Evolutionary conservation across 2,113 vertebrate species (phyloP).

Genomic region (Symphodus melops): DNA sequence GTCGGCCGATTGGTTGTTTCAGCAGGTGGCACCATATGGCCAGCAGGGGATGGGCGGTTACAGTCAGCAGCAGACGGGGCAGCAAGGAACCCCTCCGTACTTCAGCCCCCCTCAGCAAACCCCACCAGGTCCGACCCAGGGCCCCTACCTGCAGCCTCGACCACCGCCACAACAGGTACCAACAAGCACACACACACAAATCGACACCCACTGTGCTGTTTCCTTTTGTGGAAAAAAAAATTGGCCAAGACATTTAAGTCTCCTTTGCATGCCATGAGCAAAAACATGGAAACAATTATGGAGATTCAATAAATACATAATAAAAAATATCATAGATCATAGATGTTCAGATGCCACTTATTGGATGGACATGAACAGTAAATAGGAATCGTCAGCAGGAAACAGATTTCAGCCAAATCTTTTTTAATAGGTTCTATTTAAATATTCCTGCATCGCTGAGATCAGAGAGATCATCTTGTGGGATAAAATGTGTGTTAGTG

Average conservation of each 20-base stretch:
- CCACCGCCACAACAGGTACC: constrained; percentile 93
- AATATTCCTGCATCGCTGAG: constrained; percentile 41
- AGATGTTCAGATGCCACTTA: constrained; percentile 17
- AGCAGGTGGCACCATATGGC: constrained; percentile 93
- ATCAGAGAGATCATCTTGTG: constrained; percentile 29
- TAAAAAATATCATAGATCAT: constrained; percentile 29
- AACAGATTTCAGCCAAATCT: constrained; percentile 25
- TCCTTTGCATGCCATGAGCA: background rate
- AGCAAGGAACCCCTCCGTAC: constrained; percentile 91
- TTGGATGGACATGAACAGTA: constrained; percentile 20
- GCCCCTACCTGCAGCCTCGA: constrained; percentile 90
- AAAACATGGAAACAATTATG: constrained; percentile 8
- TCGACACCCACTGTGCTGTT: background rate
- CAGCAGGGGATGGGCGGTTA: constrained; percentile 87
- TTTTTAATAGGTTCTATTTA: constrained; percentile 32
- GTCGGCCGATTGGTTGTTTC: constrained; percentile 72
- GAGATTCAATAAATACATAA: constrained; percentile 23
- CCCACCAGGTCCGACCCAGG: constrained; percentile 86
- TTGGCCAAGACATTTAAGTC: background rate
- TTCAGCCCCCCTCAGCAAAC: constrained; percentile 93
- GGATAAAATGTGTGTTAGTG: constrained; percentile 22
- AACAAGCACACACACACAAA: background rate
- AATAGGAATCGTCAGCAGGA: constrained; percentile 32
- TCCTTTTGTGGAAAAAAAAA: constrained; percentile 2
- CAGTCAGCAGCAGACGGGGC: constrained; percentile 61